Evolutionary conservation across 2,797 vertebrate genomes (phyloP).

Genomic region (Tympanoctomys barrerae): DNA sequence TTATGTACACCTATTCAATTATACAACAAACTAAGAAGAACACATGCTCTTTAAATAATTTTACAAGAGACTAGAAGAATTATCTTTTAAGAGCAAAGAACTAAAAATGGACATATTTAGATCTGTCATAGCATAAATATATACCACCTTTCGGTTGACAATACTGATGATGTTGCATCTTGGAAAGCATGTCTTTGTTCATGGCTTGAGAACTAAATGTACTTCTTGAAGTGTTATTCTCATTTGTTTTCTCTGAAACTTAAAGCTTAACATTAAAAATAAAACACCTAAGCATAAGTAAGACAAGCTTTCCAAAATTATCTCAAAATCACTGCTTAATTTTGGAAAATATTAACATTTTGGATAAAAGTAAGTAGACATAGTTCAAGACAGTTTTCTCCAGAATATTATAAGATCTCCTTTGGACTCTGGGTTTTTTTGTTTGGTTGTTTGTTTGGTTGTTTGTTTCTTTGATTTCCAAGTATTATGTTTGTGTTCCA

Average conservation of each 20-base stretch:
- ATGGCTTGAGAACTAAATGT: neutral
- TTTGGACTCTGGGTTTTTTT: neutral
- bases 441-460: too few species aligned
- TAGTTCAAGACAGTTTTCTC: neutral
- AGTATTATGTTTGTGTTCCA: neutral
- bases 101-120: neutral
- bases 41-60: neutral
- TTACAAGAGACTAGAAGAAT: neutral
- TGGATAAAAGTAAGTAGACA: neutral
- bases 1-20: neutral
- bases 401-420: neutral
- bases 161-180: neutral
- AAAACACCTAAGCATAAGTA: neutral
- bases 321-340: neutral
- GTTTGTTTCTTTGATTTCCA: neutral
- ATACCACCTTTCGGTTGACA: neutral
- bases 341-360: neutral
- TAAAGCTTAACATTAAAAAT: neutral
- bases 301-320: neutral
- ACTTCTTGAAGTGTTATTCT: neutral
- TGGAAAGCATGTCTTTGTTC: neutral
- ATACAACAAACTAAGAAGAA: slow-evolving; percentile 10
- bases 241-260: neutral
- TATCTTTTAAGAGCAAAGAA: neutral
- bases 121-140: neutral